Evolutionary conservation across 2,888 invertebrate species (phyloP).

Genomic region (Lucinisca nassula): DNA sequence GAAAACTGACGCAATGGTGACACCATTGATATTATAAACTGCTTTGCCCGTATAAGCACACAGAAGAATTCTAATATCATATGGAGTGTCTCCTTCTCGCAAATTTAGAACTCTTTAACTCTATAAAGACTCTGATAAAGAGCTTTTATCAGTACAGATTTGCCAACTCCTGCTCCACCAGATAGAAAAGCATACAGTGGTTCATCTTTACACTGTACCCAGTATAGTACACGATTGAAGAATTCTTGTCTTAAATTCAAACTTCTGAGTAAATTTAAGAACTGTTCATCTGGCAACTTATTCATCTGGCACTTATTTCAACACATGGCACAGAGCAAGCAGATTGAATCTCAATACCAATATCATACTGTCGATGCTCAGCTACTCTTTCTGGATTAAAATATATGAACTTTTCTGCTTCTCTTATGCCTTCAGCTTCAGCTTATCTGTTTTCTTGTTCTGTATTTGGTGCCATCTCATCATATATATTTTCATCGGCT

Average conservation of each 20-base stretch:
- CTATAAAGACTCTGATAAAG: no score
- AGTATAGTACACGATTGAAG: slow-evolving; percentile 22
- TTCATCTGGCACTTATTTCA: slow-evolving; percentile 1
- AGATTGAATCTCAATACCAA: no score
- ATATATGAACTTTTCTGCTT: no score
- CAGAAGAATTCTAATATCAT: no score
- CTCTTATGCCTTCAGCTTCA: slow-evolving; percentile 13
- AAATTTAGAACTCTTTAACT: not conserved
- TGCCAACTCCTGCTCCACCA: slow-evolving; percentile 56
- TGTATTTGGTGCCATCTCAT: slow-evolving; percentile 52
- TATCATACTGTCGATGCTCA: no score
- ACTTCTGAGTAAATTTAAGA: not conserved
- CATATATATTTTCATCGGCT: slow-evolving; percentile 23
- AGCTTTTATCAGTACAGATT: slow-evolving; percentile 45
- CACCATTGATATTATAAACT: slow-evolving; percentile 31
- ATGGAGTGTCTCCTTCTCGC: slow-evolving; percentile 30
- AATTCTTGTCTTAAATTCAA: slow-evolving; percentile 49
- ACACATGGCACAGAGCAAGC: no score
- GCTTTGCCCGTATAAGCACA: slow-evolving; percentile 50
- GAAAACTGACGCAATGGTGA: slow-evolving; percentile 25
- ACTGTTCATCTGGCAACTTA: slow-evolving; percentile 28
- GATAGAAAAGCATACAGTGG: slow-evolving; percentile 12
- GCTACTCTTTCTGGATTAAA: no score
- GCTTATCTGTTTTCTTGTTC: slow-evolving; percentile 22
- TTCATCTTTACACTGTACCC: slow-evolving; percentile 13